These are phyloP conservation scores for Hypotaenidia okinawae DNA, from an alignment of 2,797 vertebrate genomes.

Conservation along the genomic window DNA sequence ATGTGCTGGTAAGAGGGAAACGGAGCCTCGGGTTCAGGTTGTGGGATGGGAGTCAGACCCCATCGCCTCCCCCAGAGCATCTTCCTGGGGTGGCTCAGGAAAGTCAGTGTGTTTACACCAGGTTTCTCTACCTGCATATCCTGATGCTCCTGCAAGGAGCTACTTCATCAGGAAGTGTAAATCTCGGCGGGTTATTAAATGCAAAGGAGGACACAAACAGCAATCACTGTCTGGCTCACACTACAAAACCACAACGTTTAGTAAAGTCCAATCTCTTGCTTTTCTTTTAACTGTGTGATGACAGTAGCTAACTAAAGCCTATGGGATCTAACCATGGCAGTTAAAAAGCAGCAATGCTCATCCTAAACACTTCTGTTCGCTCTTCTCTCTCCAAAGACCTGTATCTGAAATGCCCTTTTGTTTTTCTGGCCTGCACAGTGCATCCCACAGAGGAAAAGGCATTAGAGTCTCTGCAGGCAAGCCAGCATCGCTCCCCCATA, in stretches of 20 bases:
- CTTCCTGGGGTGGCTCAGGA: background rate
- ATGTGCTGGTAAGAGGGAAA: fast-evolving
- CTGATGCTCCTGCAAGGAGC: background rate
- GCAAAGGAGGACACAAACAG: background rate
- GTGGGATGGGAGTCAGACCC: background rate
- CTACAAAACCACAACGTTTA: background rate
- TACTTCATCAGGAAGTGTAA: background rate
- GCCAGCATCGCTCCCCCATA: background rate
- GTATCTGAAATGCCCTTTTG: background rate
- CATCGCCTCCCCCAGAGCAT: background rate
- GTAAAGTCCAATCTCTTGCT: background rate
- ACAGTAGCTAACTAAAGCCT: background rate
- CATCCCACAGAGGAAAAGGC: background rate
- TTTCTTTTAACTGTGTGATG: background rate
- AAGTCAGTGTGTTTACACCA: background rate
- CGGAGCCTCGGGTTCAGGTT: no score
- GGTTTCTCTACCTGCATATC: background rate
- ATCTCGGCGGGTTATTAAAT: background rate
- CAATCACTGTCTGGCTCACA: background rate
- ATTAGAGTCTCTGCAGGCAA: constrained; percentile 2
- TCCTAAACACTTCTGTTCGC: background rate
- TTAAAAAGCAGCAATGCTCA: background rate
- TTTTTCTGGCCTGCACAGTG: background rate
- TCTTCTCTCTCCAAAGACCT: background rate
- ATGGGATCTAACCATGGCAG: background rate